Evolutionary conservation across 2,797 vertebrate species (phyloP).

Genomic region (Cryptoblepharus egeriae): DNA sequence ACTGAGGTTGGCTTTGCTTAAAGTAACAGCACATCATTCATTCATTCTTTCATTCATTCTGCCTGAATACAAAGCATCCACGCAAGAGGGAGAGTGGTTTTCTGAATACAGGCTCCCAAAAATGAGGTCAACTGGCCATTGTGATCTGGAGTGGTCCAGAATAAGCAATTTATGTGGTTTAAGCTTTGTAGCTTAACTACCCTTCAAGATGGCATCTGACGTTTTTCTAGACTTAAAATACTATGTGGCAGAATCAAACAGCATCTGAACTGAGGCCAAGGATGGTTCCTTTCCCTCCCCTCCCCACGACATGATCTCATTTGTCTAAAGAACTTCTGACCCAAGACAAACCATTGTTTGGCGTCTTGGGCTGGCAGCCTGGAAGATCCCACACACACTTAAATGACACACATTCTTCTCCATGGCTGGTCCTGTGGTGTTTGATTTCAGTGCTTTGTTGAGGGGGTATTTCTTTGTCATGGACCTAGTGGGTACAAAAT

Average conservation of each 20-base stretch:
- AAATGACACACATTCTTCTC: background rate
- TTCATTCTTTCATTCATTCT: too few relatives aligned
- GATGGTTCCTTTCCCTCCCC: background rate
- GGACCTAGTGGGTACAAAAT: rapidly evolving
- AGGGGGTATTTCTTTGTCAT: background rate
- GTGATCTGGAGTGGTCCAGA: background rate
- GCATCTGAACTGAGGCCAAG: background rate
- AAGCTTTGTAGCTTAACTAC: background rate
- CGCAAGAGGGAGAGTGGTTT: background rate
- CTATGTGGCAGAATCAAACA: background rate
- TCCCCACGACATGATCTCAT: slow-evolving; percentile 14
- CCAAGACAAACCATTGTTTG: background rate
- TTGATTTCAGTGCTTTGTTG: background rate
- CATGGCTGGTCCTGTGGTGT: rapidly evolving
- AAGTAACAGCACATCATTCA: too few relatives aligned
- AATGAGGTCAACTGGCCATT: background rate
- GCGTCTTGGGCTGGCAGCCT: background rate
- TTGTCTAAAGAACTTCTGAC: slow-evolving; percentile 19
- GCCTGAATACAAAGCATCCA: too few relatives aligned
- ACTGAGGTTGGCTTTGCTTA: too few relatives aligned
- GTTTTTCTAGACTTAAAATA: background rate
- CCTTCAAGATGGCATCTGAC: background rate
- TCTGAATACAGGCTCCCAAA: background rate
- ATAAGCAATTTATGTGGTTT: background rate
- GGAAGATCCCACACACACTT: background rate